phyloP scores from a whole-genome alignment of 2,888 invertebrate genomes.

The Scotopteryx bipunctaria region DNA sequence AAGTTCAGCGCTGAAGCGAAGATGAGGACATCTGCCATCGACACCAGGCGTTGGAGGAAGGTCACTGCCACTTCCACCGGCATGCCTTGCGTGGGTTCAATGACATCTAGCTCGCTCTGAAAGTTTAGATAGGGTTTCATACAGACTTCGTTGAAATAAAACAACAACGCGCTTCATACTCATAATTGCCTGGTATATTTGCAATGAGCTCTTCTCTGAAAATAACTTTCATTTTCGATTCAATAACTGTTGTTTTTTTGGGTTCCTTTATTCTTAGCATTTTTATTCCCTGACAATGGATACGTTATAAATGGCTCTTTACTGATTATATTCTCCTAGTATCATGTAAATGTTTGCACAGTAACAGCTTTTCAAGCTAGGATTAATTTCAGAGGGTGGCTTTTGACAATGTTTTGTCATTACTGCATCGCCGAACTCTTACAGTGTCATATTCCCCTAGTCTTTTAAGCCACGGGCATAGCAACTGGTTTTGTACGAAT shows the following conservation, averaged over 20 bases:
- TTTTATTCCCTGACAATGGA: neutral
- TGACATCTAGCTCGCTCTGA: conserved; percentile 98
- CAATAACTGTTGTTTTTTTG: neutral
- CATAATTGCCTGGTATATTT: conserved; percentile 11
- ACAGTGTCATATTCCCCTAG: neutral
- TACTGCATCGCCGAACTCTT: no score
- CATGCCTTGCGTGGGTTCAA: conserved; percentile 99
- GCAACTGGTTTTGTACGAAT: conserved; percentile 2
- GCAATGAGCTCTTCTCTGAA: conserved; percentile 5
- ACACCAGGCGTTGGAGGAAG: conserved; percentile 98
- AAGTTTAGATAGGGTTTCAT: neutral
- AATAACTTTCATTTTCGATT: conserved; percentile 11
- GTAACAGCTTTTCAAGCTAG: conserved; percentile 15
- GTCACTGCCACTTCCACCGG: conserved; percentile 98
- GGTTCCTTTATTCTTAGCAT: neutral
- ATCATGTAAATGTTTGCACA: conserved; percentile 6
- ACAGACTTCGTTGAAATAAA: neutral
- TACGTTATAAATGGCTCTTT: neutral
- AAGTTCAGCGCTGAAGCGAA: conserved; percentile 99
- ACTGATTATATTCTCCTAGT: conserved; percentile 5
- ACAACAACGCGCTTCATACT: neutral
- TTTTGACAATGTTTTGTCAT: no score
- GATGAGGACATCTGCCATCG: conserved; percentile 99
- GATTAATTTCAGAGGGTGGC: no score
- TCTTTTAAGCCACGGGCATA: neutral